phyloP scores from a whole-genome alignment of 64 coral and sea anemone genomes.

The Stichodactyla mertensii region DNA sequence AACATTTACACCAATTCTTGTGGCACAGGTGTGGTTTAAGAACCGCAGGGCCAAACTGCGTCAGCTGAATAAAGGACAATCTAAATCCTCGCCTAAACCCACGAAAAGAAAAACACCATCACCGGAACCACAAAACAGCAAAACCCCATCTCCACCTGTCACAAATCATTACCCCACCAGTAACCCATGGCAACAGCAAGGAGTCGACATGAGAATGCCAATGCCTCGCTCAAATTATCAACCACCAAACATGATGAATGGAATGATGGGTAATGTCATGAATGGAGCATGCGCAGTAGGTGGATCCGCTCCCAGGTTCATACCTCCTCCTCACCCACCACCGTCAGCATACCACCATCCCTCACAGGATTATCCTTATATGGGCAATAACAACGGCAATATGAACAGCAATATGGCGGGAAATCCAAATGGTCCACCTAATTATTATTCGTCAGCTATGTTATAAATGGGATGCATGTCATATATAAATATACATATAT shows the following conservation, averaged over 20 bases:
- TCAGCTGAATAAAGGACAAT: conserved; percentile 57
- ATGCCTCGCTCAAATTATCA: conserved; percentile 28
- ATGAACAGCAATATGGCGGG: conserved; percentile 9
- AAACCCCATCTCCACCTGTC: background rate
- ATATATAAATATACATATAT: background rate
- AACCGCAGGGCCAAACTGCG: conserved; percentile 57
- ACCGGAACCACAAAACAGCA: background rate
- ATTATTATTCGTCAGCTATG: conserved; percentile 37
- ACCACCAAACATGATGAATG: conserved; percentile 37
- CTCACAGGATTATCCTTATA: conserved; percentile 28
- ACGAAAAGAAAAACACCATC: conserved; percentile 17
- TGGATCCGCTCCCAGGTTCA: conserved; percentile 11
- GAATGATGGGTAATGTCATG: conserved; percentile 37
- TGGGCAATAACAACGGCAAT: conserved; percentile 14
- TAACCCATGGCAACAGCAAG: conserved; percentile 34
- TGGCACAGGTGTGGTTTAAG: conserved; percentile 54
- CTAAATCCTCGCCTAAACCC: conserved; percentile 18
- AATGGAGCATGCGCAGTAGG: conserved; percentile 30
- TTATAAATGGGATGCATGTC: conserved; percentile 8
- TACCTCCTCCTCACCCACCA: conserved; percentile 24
- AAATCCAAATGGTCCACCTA: conserved; percentile 4
- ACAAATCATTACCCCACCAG: conserved; percentile 2
- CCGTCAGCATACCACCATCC: conserved; percentile 30
- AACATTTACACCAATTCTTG: too few species aligned
- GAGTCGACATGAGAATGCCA: conserved; percentile 33